Percentiles rank a stretch among this genome's conserved stretches.
Conservation (phyloP, 2,113 vertebrate species). For the Bubo blakistoni region DNA sequence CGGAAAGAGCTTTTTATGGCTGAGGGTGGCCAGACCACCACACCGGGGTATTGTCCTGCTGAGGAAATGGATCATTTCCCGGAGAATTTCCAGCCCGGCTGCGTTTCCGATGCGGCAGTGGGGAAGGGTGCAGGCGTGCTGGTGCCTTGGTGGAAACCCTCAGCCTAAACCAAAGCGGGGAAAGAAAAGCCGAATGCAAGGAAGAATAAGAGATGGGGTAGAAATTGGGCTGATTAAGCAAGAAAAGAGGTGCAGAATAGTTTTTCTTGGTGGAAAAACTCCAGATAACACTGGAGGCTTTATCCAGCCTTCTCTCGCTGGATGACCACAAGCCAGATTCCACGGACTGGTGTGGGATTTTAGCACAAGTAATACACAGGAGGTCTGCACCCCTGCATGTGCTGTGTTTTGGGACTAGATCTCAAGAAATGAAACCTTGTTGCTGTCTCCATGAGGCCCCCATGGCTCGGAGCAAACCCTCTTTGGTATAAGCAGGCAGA, state of each 20-base stretch:
- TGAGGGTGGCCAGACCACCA: not conserved
- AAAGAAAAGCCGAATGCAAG: not conserved
- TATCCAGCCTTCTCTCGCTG: not conserved
- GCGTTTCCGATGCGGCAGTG: not conserved
- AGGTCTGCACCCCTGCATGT: not conserved
- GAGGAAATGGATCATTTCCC: constrained; percentile 62
- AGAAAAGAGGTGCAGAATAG: not conserved
- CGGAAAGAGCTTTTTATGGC: constrained; percentile 4
- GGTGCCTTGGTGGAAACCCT: not conserved
- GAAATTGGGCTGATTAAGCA: not conserved
- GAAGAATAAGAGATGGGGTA: not conserved
- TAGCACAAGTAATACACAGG: not conserved
- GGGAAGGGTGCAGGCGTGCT: not conserved
- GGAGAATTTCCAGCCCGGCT: constrained; percentile 1
- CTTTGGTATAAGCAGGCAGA: not conserved
- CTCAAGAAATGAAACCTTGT: not conserved
- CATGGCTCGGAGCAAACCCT: fast-evolving
- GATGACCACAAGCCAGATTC: not conserved
- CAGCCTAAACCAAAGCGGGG: not conserved
- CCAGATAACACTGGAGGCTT: not conserved
- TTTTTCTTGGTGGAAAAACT: not conserved
- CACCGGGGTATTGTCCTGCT: constrained; percentile 4
- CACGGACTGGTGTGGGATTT: not conserved
- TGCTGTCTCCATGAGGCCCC: fast-evolving
- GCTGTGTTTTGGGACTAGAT: not conserved